phyloP scores from a whole-genome alignment of 2,888 invertebrate genomes.

The Malthinus seriepunctatus region DNA sequence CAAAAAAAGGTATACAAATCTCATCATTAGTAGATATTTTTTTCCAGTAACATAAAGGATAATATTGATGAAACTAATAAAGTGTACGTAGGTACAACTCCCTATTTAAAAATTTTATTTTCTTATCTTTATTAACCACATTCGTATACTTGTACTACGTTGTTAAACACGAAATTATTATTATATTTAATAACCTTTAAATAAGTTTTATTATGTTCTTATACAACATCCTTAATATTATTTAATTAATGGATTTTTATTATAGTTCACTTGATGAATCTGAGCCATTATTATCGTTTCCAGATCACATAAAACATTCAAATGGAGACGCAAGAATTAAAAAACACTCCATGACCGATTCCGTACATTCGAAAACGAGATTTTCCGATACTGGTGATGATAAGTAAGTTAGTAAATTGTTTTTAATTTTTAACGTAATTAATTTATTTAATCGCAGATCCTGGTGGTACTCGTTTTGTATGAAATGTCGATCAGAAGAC shows the following conservation, averaged over 20 bases:
- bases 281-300: slow-evolving; percentile 15
- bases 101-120: slow-evolving; percentile 22
- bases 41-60: too few relatives aligned
- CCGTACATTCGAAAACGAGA: slow-evolving; percentile 49
- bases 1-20: too few relatives aligned
- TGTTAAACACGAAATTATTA: too few relatives aligned
- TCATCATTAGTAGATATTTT: too few relatives aligned
- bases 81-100: too few relatives aligned
- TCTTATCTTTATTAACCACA: too few relatives aligned
- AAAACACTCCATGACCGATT: slow-evolving; percentile 53
- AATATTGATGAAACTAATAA: too few relatives aligned
- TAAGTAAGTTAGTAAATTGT: not conserved
- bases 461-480: slow-evolving; percentile 82
- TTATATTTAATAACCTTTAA: too few relatives aligned
- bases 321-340: slow-evolving; percentile 51
- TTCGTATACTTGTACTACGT: too few relatives aligned
- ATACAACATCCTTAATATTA: too few relatives aligned
- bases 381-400: slow-evolving; percentile 43
- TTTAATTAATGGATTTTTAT: not conserved
- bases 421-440: not conserved
- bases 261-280: not conserved
- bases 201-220: too few relatives aligned
- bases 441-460: slow-evolving; percentile 58
- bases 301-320: slow-evolving; percentile 48
- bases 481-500: slow-evolving; percentile 72